Base-by-base conservation (phyloP, 2,888 invertebrate species). In the Pandemis heparana region DNA sequence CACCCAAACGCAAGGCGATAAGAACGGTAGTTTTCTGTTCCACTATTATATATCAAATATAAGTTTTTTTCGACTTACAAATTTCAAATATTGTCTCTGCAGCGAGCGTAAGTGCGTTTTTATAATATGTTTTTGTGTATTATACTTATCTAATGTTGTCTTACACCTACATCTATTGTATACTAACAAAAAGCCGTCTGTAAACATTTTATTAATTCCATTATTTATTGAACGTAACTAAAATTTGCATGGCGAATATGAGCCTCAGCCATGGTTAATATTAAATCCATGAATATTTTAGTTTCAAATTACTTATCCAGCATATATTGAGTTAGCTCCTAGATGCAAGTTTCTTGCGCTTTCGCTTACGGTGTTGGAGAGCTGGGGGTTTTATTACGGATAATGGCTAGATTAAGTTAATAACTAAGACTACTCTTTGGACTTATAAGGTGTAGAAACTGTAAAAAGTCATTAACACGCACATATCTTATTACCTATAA, bases 231-330 rank as follows among this genome's bases (percentile, higher is more conserved):
- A 48, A n/a, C 48, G 48, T 48, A 48, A n/a, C 14, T 7, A n/a
- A 48, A 48, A 48, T 48, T 48, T 48, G 48, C 48, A 48, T 48
- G n/a, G 7, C 48, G n/a, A 48, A 48, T 48, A 48, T 48, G n/a
- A 48, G 48, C 48, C 48, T 48, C 48, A 5, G n/a, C 48, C 48
- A 14, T n/a, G n/a, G 48, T 48, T n/a, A 48, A 48, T 48, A 48
- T n/a, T 48, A 48, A 48, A 48, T 48, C n/a, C 6, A 48, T 48
- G 48, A 48, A 48, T 48, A 48, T 48, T 48, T 48, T 48, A 48
- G 48, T 48, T 6, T n/a, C 6, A 48, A 12, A 48, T 48, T 48
- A 48, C 48, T 48, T 48, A 48, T n/a, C n/a, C n/a, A 0, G 48
- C 48, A n/a, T 14, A n/a, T 14, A 48, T 48, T n/a, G 48, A 48